Conservation (phyloP, 2,113 vertebrate species). For the Syrmaticus mikado region DNA sequence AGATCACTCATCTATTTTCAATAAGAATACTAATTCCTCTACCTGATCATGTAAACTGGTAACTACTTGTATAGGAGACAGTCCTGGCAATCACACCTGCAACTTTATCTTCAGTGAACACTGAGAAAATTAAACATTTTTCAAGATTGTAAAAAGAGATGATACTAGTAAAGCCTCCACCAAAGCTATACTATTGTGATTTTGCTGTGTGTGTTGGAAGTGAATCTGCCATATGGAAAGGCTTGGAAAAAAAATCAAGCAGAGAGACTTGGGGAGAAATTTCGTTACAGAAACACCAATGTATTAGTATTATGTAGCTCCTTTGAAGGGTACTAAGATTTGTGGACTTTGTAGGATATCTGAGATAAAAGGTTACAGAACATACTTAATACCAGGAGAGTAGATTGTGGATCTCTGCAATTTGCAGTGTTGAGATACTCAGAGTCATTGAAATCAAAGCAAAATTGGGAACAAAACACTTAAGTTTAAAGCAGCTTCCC, state of each 20-base stretch:
- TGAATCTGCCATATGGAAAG: neutral
- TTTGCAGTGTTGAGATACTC: neutral
- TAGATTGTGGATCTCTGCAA: neutral
- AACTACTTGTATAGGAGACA: neutral
- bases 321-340: neutral
- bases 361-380: neutral
- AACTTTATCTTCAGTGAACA: neutral
- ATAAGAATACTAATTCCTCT: neutral
- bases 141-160: neutral
- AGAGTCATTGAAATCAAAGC: neutral
- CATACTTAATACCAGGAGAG: neutral
- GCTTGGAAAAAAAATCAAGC: neutral
- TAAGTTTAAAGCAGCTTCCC: neutral
- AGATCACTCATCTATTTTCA: neutral
- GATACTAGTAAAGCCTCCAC: neutral
- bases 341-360: neutral
- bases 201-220: neutral
- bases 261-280: accelerated
- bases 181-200: neutral
- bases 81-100: neutral
- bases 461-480: accelerated
- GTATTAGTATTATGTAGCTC: neutral
- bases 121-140: neutral
- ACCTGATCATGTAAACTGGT: neutral
- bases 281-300: neutral